Base-by-base conservation (phyloP, 2,888 invertebrate species). In the Resseliella maxima region DNA sequence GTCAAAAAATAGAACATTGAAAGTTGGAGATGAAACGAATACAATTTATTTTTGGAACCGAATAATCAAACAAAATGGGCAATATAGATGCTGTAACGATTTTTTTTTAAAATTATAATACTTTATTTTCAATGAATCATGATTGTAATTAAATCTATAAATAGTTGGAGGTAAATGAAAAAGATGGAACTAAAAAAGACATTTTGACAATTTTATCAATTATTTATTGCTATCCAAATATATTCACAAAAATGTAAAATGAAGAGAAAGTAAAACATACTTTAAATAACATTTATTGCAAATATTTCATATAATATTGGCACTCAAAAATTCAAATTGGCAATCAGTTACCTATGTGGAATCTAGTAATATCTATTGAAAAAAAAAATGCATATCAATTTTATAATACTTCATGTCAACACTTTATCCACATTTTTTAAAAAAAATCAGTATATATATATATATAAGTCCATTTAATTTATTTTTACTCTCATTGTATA, bases 301-400 rank as follows among this genome's bases (percentile, higher is more conserved):
- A n/a, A n/a, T n/a, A n/a, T n/a, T n/a, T n/a, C n/a, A n/a, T n/a
- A n/a, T n/a, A n/a, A n/a, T n/a, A 41, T 41, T 18, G 18, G 31
- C 83, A 83, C 36, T n/a, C 83, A 38, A 83, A 38, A 38, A n/a
- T n/a, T n/a, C n/a, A n/a, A n/a, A n/a, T 38, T 21, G 21, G 83
- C 83, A 83, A 83, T 83, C 83, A 83, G 38, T 83, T 83, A 38
- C n/a, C 54, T n/a, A n/a, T n/a, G n/a, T n/a, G n/a, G n/a, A n/a
- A n/a, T n/a, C n/a, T n/a, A n/a, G n/a, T n/a, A n/a, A n/a, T n/a
- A n/a, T n/a, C n/a, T n/a, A n/a, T n/a, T n/a, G n/a, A n/a, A n/a
- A n/a, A n/a, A n/a, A n/a, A n/a, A n/a, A n/a, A n/a, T n/a, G n/a
- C n/a, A n/a, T n/a, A n/a, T n/a, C n/a, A n/a, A n/a, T n/a, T n/a